These are phyloP conservation scores for Dryocosmus kuriphilus DNA, from an alignment of 2,888 invertebrate genomes.

Conservation along the genomic window DNA sequence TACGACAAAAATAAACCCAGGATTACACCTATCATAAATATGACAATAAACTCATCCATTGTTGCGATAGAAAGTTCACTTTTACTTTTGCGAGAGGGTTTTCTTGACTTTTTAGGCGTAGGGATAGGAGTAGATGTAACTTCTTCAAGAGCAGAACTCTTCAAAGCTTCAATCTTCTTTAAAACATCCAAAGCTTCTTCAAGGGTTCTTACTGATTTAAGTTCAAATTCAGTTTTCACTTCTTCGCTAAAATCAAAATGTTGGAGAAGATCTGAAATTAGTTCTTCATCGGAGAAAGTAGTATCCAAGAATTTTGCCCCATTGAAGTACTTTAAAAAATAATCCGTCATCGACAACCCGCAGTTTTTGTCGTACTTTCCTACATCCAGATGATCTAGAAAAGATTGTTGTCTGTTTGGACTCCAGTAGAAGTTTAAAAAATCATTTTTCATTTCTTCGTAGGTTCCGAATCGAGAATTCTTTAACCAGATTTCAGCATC, in stretches of 20 bases:
- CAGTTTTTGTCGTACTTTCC: background rate
- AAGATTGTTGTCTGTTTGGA: background rate
- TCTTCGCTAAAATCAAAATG: background rate
- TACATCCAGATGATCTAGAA: background rate
- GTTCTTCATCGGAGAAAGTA: background rate
- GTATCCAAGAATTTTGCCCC: background rate
- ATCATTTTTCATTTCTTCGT: background rate
- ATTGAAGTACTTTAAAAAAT: slow-evolving; percentile 1
- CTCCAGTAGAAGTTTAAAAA: background rate
- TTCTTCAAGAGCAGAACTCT: background rate
- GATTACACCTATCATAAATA: too few relatives aligned
- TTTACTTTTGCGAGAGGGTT: too few relatives aligned
- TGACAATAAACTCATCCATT: too few relatives aligned
- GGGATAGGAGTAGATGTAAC: too few relatives aligned
- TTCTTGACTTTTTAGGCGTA: too few relatives aligned
- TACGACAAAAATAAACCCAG: background rate
- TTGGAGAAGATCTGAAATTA: background rate
- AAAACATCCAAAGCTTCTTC: background rate
- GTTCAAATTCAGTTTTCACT: background rate
- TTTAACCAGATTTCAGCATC: background rate
- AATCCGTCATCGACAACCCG: background rate
- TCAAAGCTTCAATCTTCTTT: slow-evolving; percentile 9
- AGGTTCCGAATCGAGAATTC: background rate
- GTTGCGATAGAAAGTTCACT: too few relatives aligned
- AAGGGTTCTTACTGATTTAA: background rate